Base-by-base conservation (phyloP, 64 coral and sea anemone genomes). In the Montipora capricornis region DNA sequence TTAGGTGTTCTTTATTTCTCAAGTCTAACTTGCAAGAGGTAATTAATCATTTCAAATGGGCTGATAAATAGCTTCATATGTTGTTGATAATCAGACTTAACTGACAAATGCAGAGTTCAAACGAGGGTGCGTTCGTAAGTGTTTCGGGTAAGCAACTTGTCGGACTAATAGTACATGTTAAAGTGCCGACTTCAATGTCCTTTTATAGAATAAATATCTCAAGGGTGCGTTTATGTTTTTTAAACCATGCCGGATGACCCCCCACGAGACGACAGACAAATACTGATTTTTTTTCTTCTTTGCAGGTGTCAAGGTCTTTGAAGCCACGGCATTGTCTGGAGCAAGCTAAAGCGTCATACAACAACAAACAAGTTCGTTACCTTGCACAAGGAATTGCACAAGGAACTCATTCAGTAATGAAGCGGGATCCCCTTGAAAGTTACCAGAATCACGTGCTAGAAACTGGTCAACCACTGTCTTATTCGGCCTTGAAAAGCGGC, bases 1-100 rank as follows among this genome's bases (percentile, higher is more conserved):
- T 20, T 49, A 14, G 44, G 66, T n/a, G 37, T 68, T 13, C 79
- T 81, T 57, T 37, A 83, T 45, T 84, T 16, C 66, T 12, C 3
- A 73, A 12, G 47, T 6, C 45, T 6, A 50, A 71, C 5, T 20
- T 22, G 53, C 17, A 8, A 86, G 82, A 71, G 66, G 46, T 44
- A 51, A 86, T 86, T 86, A 86, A 86, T 73, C 82, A 86, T 50
- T 47, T 12, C 61, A 64, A 64, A 64, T 4, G 66, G 44, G 44
- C 20, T 24, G 16, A 20, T 20, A 50, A 16, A 24, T n/a, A 46
- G 0, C 44, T 9, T 8, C 4, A 10, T 17, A 22, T 12, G 47
- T 19, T 44, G 16, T 19, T 6, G 8, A 73, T n/a, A 73, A n/a
- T 6, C 19, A 10, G 17, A 14, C 17, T 16, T 51, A 73, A 10